These are phyloP conservation scores for Antedon mediterranea DNA, from an alignment of 53 echinoderm and acorn worm species.

Conservation along the genomic window DNA sequence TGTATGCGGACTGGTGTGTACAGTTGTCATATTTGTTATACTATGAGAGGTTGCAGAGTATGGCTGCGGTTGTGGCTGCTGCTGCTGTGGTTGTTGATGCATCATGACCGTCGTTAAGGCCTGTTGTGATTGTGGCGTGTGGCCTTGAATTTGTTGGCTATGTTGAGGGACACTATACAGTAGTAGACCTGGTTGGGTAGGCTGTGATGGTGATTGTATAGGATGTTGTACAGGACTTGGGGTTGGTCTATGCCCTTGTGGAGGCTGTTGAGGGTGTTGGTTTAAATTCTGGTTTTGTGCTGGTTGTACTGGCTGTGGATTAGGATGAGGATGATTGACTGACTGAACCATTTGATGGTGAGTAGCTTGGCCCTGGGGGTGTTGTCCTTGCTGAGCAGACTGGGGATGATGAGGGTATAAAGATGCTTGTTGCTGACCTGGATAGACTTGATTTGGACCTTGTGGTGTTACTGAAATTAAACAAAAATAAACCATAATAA, in stretches of 20 bases:
- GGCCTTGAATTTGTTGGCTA: not conserved
- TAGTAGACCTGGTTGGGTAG: not conserved
- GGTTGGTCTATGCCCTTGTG: not conserved
- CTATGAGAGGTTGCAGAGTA: not conserved
- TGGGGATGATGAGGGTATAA: not conserved
- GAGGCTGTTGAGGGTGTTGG: not conserved
- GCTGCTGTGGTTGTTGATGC: not conserved
- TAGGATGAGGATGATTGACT: not conserved
- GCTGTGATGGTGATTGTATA: not conserved
- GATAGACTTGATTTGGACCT: not conserved
- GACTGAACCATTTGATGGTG: not conserved
- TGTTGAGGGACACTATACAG: not conserved
- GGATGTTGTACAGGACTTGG: not conserved
- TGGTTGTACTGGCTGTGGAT: not conserved
- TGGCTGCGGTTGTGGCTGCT: not conserved
- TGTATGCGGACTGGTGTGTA: conserved; percentile 65
- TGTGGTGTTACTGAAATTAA: not conserved
- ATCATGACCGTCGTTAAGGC: not conserved
- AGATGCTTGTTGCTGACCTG: not conserved
- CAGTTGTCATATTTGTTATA: conserved; percentile 73
- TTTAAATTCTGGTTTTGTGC: not conserved
- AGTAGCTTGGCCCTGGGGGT: not conserved
- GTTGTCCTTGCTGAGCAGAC: not conserved
- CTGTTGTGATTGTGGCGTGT: not conserved
- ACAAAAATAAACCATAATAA: no score